Evolutionary conservation across 2,797 vertebrate species (phyloP).

Genomic region (Tadarida brasiliensis): DNA sequence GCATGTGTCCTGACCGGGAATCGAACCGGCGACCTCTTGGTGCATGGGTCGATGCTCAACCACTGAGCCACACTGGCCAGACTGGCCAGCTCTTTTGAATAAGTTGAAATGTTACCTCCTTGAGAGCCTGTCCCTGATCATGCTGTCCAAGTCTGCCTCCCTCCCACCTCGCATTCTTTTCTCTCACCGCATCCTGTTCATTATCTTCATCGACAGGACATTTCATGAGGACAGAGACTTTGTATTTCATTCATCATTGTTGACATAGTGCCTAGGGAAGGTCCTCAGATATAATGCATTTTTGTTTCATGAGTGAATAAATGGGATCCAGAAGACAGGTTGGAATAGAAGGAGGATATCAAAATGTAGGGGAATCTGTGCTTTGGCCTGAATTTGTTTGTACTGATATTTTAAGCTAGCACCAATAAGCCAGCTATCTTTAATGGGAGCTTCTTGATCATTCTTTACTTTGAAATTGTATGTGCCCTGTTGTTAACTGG

Average conservation of each 20-base stretch:
- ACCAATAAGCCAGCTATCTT: not conserved
- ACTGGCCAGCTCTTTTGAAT: not conserved
- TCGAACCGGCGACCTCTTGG: too few relatives aligned
- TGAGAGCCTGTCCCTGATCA: not conserved
- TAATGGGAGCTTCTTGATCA: not conserved
- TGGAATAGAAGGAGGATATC: not conserved
- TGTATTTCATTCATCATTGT: not conserved
- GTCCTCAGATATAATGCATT: not conserved
- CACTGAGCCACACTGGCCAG: too few relatives aligned
- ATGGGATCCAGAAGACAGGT: not conserved
- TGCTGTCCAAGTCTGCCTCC: not conserved
- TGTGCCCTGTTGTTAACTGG: not conserved
- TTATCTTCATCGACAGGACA: constrained; percentile 18
- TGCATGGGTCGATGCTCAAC: too few relatives aligned
- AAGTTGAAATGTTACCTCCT: not conserved
- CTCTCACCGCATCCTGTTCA: not conserved
- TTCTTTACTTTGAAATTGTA: constrained; percentile 44
- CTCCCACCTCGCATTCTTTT: not conserved
- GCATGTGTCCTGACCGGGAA: too few relatives aligned
- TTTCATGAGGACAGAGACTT: constrained; percentile 7
- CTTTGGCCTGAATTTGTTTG: constrained; percentile 37
- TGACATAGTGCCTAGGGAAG: not conserved
- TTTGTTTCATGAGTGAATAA: constrained; percentile 32
- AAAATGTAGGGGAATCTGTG: not conserved
- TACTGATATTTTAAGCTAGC: not conserved